Evolutionary conservation across 1,140 invertebrate species (phyloP).

Genomic region (Zaprionus davidi): DNA sequence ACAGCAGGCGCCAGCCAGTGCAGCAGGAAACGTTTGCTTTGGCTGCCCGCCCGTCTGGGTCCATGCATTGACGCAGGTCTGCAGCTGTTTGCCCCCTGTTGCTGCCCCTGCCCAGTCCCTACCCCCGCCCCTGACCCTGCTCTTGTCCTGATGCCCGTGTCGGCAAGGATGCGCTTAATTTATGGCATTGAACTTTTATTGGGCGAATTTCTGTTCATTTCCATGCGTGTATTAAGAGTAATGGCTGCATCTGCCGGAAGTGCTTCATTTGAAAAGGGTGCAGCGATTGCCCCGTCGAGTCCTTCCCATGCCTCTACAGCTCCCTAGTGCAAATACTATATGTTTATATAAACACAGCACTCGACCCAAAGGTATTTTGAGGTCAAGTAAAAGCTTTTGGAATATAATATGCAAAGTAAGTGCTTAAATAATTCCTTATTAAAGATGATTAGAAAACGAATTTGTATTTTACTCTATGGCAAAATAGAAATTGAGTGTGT

Average conservation of each 20-base stretch:
- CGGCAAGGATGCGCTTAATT: constrained; percentile 69
- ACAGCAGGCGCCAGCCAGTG: constrained; percentile 42
- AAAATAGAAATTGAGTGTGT: too few relatives aligned
- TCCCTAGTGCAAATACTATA: background rate
- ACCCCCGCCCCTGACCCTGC: background rate
- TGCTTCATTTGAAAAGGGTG: constrained; percentile 68
- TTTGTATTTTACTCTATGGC: too few relatives aligned
- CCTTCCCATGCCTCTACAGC: background rate
- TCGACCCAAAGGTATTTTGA: background rate
- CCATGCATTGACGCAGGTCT: constrained; percentile 35
- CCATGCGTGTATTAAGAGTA: constrained; percentile 83
- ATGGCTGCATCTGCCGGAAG: constrained; percentile 70
- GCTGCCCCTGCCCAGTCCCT: background rate
- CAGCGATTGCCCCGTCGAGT: constrained; percentile 31
- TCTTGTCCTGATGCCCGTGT: background rate
- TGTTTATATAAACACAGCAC: background rate
- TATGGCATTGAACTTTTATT: constrained; percentile 84
- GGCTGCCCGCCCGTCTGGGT: constrained; percentile 54
- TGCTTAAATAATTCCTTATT: background rate
- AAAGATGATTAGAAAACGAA: too few relatives aligned
- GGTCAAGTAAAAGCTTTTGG: background rate
- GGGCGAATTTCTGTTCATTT: constrained; percentile 81
- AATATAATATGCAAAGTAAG: background rate
- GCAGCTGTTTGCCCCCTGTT: constrained; percentile 27
- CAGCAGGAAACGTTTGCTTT: constrained; percentile 42